phyloP scores from a whole-genome alignment of 2,888 invertebrate species.

The Drosophila affinis region DNA sequence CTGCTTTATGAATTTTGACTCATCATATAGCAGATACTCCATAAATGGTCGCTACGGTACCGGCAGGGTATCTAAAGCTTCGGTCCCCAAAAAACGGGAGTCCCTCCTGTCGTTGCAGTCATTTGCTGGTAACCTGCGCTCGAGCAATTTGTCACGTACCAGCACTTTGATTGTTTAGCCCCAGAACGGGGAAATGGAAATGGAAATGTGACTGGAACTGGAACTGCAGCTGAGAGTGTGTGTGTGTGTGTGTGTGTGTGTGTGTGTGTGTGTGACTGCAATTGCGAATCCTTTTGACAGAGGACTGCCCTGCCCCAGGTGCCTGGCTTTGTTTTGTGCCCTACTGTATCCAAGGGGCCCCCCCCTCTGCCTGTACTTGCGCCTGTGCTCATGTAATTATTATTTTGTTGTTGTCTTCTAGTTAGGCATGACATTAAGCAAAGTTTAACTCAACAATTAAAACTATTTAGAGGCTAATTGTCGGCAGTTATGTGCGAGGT shows the following conservation, averaged over 20 bases:
- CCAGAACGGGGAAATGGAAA: constrained; percentile 23
- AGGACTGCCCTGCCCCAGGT: not conserved
- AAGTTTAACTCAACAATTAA: constrained; percentile 76
- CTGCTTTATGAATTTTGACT: too few species aligned
- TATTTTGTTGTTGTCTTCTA: constrained; percentile 42
- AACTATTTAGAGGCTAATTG: constrained; percentile 78
- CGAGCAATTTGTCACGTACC: constrained; percentile 84
- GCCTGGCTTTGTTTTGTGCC: constrained; percentile 13
- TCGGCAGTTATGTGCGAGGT: constrained; percentile 18
- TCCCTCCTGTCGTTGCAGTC: constrained; percentile 45
- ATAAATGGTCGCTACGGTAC: too few species aligned
- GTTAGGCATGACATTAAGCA: constrained; percentile 74
- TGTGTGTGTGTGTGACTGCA: not conserved
- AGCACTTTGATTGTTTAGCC: constrained; percentile 77
- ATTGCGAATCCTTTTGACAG: constrained; percentile 8
- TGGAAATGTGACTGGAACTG: constrained; percentile 5
- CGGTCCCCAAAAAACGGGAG: constrained; percentile 4
- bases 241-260: too few species aligned
- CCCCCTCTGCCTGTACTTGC: not conserved
- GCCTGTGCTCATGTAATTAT: constrained; percentile 6
- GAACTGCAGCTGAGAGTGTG: not conserved
- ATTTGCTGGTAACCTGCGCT: constrained; percentile 77
- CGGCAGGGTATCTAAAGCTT: not conserved
- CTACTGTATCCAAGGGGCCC: not conserved
- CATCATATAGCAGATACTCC: too few species aligned